Evolutionary conservation across 2,113 vertebrate genomes (phyloP).

Genomic region (Myiozetetes cayanensis): DNA sequence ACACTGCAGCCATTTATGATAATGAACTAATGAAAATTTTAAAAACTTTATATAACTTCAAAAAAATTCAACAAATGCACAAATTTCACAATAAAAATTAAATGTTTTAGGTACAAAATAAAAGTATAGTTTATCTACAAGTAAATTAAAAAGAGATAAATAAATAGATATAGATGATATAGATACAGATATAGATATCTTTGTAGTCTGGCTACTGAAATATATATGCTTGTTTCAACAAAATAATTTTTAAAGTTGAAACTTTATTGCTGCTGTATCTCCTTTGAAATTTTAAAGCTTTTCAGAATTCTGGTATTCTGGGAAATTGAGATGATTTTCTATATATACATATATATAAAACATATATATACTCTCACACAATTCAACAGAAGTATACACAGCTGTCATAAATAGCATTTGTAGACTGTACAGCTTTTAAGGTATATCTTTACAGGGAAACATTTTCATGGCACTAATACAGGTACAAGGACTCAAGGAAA

Average conservation of each 20-base stretch:
- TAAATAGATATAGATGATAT: too few species aligned
- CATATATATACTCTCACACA: background rate
- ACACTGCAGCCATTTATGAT: background rate
- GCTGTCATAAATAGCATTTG: background rate
- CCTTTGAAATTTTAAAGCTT: background rate
- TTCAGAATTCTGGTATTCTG: background rate
- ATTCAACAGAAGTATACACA: background rate
- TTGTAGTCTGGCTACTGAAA: background rate
- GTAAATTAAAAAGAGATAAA: background rate
- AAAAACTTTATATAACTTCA: background rate
- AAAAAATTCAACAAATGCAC: background rate
- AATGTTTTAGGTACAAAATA: background rate
- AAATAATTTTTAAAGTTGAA: background rate
- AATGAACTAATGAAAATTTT: background rate
- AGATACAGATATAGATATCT: background rate
- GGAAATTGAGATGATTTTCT: background rate
- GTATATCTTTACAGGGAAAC: background rate
- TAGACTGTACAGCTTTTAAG: background rate
- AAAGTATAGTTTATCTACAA: background rate
- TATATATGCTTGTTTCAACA: background rate
- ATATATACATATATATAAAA: background rate
- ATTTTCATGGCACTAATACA: background rate
- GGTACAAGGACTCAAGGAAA: rapidly evolving
- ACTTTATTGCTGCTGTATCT: background rate
- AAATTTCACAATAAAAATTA: background rate